These are phyloP conservation scores for Pristionchus mayeri DNA, from an alignment of 2,888 invertebrate genomes.

Conservation along the genomic window DNA sequence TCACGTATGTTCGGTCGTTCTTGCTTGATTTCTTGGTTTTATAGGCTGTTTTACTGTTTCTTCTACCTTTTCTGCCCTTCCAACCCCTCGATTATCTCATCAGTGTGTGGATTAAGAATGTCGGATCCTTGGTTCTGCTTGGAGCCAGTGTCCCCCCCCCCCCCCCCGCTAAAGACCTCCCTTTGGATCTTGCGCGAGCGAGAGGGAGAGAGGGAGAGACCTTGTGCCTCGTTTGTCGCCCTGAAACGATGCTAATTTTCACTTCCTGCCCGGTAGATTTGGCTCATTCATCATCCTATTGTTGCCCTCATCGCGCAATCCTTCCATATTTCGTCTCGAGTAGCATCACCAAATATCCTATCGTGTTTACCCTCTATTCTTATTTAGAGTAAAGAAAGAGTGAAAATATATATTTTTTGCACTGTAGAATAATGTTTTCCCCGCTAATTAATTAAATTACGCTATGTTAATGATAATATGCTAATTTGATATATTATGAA, in stretches of 20 bases:
- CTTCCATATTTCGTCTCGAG: background rate
- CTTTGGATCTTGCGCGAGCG: slow-evolving; percentile 25
- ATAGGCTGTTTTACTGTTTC: background rate
- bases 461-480: too few species aligned
- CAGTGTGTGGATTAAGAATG: slow-evolving; percentile 3
- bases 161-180: slow-evolving; percentile 34
- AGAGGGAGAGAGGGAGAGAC: slow-evolving; percentile 12
- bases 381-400: too few species aligned
- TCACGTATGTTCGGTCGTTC: slow-evolving; percentile 19
- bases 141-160: slow-evolving; percentile 3
- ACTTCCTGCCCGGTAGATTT: slow-evolving; percentile 43
- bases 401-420: too few species aligned
- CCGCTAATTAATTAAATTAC: too few species aligned
- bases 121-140: background rate
- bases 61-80: background rate
- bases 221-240: slow-evolving; percentile 6
- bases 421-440: background rate
- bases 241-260: slow-evolving; percentile 47
- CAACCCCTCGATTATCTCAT: slow-evolving; percentile 41
- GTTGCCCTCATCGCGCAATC: slow-evolving; percentile 34
- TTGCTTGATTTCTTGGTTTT: background rate
- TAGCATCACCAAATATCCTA: background rate
- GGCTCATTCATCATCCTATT: slow-evolving; percentile 42
- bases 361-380: background rate
- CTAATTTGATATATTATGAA: too few species aligned